Percentiles rank a stretch among this genome's conserved stretches.
Conservation (phyloP, 2,888 invertebrate species). For the Trissoscelio sp. region DNA sequence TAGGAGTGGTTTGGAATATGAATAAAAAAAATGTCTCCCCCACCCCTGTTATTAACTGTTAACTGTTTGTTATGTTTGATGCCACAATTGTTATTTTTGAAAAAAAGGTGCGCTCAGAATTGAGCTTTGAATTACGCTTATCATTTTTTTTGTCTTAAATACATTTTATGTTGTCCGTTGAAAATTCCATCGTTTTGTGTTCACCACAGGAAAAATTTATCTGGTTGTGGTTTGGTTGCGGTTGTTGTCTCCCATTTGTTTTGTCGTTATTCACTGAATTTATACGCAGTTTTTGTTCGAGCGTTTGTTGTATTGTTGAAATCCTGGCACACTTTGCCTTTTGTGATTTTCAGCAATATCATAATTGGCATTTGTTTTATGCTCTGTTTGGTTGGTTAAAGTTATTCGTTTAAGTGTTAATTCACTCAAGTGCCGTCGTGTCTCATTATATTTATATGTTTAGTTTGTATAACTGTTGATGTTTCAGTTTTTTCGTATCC, state of each 20-base stretch:
- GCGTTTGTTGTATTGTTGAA: conserved; percentile 73
- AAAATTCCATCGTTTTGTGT: conserved; percentile 32
- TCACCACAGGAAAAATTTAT: conserved; percentile 34
- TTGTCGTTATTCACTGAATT: conserved; percentile 69
- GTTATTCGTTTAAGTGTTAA: conserved; percentile 66
- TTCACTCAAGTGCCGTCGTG: conserved; percentile 43
- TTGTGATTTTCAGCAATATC: conserved; percentile 42
- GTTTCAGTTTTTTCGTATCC: conserved; percentile 21
- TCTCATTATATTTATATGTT: conserved; percentile 31
- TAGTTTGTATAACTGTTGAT: conserved; percentile 35
- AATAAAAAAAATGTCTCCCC: too few species aligned
- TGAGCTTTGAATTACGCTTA: conserved; percentile 69
- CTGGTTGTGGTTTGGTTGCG: conserved; percentile 22
- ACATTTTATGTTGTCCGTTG: conserved; percentile 65
- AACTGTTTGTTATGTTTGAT: conserved; percentile 61
- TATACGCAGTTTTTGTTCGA: conserved; percentile 72
- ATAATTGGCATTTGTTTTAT: conserved; percentile 54
- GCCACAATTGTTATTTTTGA: conserved; percentile 40
- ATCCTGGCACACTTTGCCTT: conserved; percentile 60
- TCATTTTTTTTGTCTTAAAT: conserved; percentile 48
- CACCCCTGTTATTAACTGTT: too few species aligned
- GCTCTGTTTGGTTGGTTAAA: conserved; percentile 57
- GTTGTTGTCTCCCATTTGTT: conserved; percentile 42
- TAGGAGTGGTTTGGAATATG: too few species aligned
- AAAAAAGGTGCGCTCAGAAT: conserved; percentile 61